phyloP scores from a whole-genome alignment of 2,113 vertebrate species.

The Panthera leo region DNA sequence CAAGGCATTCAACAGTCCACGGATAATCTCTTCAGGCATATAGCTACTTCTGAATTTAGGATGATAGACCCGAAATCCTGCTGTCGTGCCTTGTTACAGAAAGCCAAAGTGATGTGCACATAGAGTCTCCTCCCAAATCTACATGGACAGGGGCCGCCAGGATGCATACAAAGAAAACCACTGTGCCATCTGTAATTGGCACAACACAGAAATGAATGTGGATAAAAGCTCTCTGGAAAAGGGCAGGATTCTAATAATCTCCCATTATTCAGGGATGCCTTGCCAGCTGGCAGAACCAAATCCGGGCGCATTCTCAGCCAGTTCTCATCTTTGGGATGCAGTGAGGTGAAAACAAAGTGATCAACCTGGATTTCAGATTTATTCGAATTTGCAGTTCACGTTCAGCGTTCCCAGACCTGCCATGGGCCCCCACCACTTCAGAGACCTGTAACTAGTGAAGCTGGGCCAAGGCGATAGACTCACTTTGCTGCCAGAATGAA shows the following conservation, averaged over 20 bases:
- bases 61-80: constrained; percentile 29
- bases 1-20: constrained; percentile 30
- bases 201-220: constrained; percentile 58
- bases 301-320: constrained; percentile 58
- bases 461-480: background rate
- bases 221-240: constrained; percentile 71
- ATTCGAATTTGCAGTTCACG: constrained; percentile 59
- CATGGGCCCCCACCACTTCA: background rate
- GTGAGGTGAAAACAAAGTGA: constrained; percentile 80
- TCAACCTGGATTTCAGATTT: constrained; percentile 77
- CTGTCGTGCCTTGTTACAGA: background rate
- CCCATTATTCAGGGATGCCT: constrained; percentile 74
- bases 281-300: constrained; percentile 78
- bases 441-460: background rate
- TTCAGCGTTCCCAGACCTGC: constrained; percentile 66
- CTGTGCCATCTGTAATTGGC: constrained; percentile 67
- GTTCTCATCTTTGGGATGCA: constrained; percentile 73
- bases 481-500: background rate
- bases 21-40: background rate
- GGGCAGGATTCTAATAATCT: constrained; percentile 70
- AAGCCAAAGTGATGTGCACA: constrained; percentile 29
- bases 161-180: constrained; percentile 66
- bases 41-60: background rate
- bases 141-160: constrained; percentile 43
- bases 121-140: constrained; percentile 48